A percentile compares a stretch with the other conserved stretches of the same genome.
Conservation (phyloP, 1,140 invertebrate species). For the Centruroides vittatus region DNA sequence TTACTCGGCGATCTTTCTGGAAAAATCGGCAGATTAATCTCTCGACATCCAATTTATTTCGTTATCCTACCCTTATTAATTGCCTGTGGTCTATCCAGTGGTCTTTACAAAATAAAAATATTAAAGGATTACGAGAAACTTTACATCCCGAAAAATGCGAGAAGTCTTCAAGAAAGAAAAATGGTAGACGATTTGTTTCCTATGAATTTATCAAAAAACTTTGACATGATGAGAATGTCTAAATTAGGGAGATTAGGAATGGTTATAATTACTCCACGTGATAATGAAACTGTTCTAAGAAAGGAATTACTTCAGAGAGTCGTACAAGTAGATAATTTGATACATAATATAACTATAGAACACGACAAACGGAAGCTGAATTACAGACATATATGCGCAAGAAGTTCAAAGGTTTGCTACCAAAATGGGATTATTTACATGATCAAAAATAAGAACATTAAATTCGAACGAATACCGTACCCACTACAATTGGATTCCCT, state of each 20-base stretch:
- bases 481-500: conserved; percentile 72
- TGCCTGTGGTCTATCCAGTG: conserved; percentile 25
- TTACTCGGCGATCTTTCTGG: conserved; percentile 39
- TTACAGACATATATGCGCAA: conserved; percentile 66
- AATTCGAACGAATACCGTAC: conserved; percentile 61
- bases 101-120: conserved; percentile 23
- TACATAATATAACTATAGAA: too few species aligned
- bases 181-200: conserved; percentile 66
- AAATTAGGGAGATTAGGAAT: conserved; percentile 76
- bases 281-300: conserved; percentile 61
- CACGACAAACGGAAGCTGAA: conserved; percentile 19
- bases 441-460: conserved; percentile 51
- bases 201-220: conserved; percentile 71
- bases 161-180: conserved; percentile 49
- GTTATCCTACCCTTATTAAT: conserved; percentile 67
- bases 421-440: conserved; percentile 70
- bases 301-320: conserved; percentile 27
- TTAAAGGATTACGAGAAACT: conserved; percentile 81
- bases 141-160: conserved; percentile 70
- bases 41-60: conserved; percentile 68
- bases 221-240: conserved; percentile 68
- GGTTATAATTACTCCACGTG: conserved; percentile 65
- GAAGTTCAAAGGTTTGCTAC: conserved; percentile 59
- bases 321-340: too few species aligned
- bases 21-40: conserved; percentile 62